These are phyloP conservation scores for Litocranius walleri DNA, from an alignment of 2,113 vertebrate genomes.

Conservation along the genomic window DNA sequence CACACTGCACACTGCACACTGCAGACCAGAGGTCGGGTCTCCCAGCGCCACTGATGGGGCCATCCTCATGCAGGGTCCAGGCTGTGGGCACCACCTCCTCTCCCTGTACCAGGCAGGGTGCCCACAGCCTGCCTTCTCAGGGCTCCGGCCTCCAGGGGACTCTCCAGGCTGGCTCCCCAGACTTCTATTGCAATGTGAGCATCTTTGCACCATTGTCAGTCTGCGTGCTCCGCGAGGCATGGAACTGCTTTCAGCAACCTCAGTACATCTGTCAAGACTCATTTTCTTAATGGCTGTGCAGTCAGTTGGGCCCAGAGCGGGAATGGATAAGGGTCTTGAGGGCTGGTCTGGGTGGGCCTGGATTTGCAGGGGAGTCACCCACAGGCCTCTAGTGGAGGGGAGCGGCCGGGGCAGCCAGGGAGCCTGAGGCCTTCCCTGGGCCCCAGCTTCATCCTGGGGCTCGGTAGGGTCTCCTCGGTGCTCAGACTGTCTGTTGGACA, in stretches of 20 bases:
- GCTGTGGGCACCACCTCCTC: fast-evolving
- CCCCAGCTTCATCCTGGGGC: background rate
- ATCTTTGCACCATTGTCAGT: background rate
- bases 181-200: background rate
- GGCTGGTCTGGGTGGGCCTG: background rate
- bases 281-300: background rate
- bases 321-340: background rate
- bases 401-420: fast-evolving
- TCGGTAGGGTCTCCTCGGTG: background rate
- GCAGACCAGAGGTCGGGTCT: background rate
- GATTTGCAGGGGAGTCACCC: background rate
- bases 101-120: no score
- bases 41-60: fast-evolving
- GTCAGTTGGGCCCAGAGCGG: fast-evolving
- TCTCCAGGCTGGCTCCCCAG: background rate
- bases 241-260: background rate
- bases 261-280: background rate
- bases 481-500: background rate
- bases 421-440: background rate
- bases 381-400: no score
- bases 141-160: background rate
- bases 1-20: background rate
- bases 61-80: fast-evolving
- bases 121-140: fast-evolving
- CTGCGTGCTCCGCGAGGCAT: background rate